Conservation (phyloP, 1,140 invertebrate genomes). For the Rhopalosiphum maidis region DNA sequence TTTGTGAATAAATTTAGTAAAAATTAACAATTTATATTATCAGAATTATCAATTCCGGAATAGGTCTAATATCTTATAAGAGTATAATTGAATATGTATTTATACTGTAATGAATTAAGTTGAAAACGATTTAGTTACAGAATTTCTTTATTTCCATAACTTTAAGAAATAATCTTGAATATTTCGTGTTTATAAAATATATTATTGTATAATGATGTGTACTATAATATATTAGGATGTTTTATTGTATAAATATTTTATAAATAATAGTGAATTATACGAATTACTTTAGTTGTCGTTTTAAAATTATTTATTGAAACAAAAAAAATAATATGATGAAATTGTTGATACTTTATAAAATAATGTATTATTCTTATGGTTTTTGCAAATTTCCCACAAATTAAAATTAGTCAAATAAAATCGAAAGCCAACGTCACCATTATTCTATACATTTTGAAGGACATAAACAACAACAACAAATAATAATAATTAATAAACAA, state of each 20-base stretch:
- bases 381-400: not conserved
- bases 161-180: too few relatives aligned
- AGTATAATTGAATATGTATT: too few relatives aligned
- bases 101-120: too few relatives aligned
- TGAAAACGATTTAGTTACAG: too few relatives aligned
- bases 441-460: not conserved
- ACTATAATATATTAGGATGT: too few relatives aligned
- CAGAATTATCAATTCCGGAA: too few relatives aligned
- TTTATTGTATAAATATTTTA: too few relatives aligned
- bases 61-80: too few relatives aligned
- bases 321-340: not conserved
- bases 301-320: not conserved
- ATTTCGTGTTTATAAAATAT: too few relatives aligned
- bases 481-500: not conserved
- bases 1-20: not conserved
- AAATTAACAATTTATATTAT: not conserved
- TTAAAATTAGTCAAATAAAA: not conserved
- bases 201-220: too few relatives aligned
- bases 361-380: not conserved
- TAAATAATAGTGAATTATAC: too few relatives aligned
- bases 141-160: too few relatives aligned
- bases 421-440: not conserved
- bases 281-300: not conserved
- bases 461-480: not conserved
- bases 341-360: not conserved